These are phyloP conservation scores for Muscicapa adusta DNA, from an alignment of 2,113 vertebrate species.

Conservation along the genomic window DNA sequence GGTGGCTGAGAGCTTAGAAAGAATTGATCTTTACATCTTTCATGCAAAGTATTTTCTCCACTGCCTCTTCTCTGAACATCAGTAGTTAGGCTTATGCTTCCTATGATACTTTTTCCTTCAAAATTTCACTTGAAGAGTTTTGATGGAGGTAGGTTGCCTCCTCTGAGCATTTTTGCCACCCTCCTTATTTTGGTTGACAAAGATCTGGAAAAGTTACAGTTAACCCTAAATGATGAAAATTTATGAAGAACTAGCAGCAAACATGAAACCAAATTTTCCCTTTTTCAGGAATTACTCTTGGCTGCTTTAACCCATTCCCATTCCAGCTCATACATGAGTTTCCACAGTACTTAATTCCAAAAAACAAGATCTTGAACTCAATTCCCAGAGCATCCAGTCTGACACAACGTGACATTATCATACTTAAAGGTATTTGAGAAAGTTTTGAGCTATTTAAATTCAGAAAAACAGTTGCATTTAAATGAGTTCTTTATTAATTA, in stretches of 20 bases:
- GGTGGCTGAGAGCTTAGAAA: background rate
- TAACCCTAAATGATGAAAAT: background rate
- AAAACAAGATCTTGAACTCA: background rate
- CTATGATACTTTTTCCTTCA: background rate
- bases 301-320: background rate
- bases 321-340: background rate
- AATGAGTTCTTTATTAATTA: background rate
- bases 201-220: background rate
- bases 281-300: background rate
- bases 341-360: background rate
- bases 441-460: background rate
- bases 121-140: background rate
- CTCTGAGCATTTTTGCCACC: background rate
- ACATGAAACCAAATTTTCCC: rapidly evolving
- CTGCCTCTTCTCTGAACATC: background rate
- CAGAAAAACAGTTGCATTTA: background rate
- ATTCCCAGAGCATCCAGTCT: background rate
- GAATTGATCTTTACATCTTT: background rate
- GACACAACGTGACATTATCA: background rate
- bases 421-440: background rate
- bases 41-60: background rate
- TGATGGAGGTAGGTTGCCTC: background rate
- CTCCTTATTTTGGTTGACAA: background rate
- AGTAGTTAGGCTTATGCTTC: background rate
- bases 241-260: background rate